These are phyloP conservation scores for Colletes gigas DNA, from an alignment of 1,140 invertebrate species.

Conservation along the genomic window DNA sequence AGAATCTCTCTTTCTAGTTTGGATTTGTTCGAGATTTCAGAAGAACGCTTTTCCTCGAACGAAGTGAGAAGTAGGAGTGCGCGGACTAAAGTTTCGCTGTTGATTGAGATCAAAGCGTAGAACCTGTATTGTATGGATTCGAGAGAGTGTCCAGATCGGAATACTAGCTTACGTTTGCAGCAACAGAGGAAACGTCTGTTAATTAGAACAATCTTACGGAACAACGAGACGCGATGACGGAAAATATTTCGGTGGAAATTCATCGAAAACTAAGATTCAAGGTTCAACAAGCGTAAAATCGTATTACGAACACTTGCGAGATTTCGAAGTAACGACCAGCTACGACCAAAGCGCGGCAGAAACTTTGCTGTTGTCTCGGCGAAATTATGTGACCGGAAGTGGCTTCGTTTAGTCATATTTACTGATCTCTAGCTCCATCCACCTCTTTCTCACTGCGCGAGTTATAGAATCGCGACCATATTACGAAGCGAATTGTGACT, in stretches of 20 bases:
- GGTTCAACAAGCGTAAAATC: conserved; percentile 3
- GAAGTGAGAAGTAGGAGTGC: too few relatives aligned
- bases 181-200: conserved; percentile 69
- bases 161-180: conserved; percentile 65
- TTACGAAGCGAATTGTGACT: conserved; percentile 50
- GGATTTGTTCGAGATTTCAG: background rate
- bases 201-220: background rate
- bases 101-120: conserved; percentile 78
- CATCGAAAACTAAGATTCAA: conserved; percentile 4
- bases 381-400: conserved; percentile 60
- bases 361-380: conserved; percentile 28
- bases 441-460: conserved; percentile 21
- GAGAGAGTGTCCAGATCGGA: conserved; percentile 63
- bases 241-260: background rate
- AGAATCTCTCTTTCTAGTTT: too few relatives aligned
- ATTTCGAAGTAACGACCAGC: conserved; percentile 22
- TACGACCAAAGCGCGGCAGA: background rate
- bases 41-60: too few relatives aligned
- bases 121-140: conserved; percentile 64
- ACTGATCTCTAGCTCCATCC: conserved; percentile 18
- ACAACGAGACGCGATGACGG: too few relatives aligned
- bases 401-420: conserved; percentile 57
- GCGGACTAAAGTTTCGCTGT: conserved; percentile 76
- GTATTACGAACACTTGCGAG: conserved; percentile 48
- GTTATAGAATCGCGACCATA: conserved; percentile 43